phyloP scores from a whole-genome alignment of 2,113 vertebrate genomes.

The Taxidea taxus region DNA sequence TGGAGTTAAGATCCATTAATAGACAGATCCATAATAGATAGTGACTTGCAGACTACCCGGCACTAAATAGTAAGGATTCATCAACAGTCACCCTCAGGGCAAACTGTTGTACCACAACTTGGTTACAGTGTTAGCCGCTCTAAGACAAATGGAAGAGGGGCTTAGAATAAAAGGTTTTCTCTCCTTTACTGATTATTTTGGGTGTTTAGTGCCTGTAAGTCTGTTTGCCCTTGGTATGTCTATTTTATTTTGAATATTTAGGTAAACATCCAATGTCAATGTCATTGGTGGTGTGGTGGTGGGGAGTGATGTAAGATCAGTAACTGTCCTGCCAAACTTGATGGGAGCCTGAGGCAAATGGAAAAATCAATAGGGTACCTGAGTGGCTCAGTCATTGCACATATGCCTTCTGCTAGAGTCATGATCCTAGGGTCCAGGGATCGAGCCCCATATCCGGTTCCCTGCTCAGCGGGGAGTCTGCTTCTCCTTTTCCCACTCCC shows the following conservation, averaged over 20 bases:
- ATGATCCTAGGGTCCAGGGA: no score
- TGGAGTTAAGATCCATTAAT: background rate
- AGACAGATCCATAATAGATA: no score
- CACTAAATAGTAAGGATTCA: background rate
- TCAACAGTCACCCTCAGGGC: background rate
- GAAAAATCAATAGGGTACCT: background rate
- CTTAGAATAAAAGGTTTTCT: background rate
- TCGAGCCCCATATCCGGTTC: no score
- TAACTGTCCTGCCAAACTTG: background rate
- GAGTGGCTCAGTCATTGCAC: no score
- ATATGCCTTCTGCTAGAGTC: no score
- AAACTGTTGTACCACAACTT: background rate
- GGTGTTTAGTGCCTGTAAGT: background rate
- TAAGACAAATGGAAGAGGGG: background rate
- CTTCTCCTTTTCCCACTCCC: no score
- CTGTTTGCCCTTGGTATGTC: background rate
- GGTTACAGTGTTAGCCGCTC: background rate
- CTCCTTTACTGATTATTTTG: background rate
- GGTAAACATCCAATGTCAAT: background rate
- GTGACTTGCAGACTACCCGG: background rate
- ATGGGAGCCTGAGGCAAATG: background rate
- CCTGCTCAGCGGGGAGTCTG: no score
- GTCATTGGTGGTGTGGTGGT: background rate
- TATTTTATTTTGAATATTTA: slow-evolving; percentile 9
- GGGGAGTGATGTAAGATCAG: background rate